Evolutionary conservation across 2,888 invertebrate species (phyloP).

Genomic region (Patella pellucida): DNA sequence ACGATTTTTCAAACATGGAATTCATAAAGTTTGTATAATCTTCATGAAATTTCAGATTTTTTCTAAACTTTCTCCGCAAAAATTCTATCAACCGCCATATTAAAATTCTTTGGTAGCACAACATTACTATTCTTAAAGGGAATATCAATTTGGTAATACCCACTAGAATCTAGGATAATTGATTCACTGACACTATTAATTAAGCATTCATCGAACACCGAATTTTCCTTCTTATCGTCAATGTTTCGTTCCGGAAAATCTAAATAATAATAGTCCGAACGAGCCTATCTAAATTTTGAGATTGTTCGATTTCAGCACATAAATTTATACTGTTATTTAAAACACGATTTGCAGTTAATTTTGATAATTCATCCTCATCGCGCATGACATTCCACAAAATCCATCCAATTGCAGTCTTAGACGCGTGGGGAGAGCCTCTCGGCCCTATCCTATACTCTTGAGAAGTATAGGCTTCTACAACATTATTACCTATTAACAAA

Average conservation of each 20-base stretch:
- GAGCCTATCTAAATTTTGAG: not conserved
- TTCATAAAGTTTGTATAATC: conserved; percentile 29
- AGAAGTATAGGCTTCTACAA: not conserved
- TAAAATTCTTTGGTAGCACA: conserved; percentile 19
- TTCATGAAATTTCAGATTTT: conserved; percentile 13
- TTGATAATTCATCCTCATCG: not conserved
- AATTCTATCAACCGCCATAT: conserved; percentile 11
- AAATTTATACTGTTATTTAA: no score
- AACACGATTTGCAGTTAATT: not conserved
- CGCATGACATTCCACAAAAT: not conserved
- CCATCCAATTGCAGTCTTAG: not conserved
- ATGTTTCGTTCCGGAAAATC: conserved; percentile 10
- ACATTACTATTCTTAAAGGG: conserved; percentile 18
- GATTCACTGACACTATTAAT: conserved; percentile 19
- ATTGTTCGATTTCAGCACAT: no score
- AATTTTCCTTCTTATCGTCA: conserved; percentile 13
- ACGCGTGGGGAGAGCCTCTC: not conserved
- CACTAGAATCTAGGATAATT: conserved; percentile 8
- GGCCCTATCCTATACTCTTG: not conserved
- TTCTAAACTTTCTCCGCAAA: conserved; percentile 7
- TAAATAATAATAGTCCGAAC: not conserved
- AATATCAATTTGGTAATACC: conserved; percentile 23
- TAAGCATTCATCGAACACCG: conserved; percentile 22
- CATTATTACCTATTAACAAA: not conserved
- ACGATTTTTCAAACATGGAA: conserved; percentile 21